Percentiles rank a stretch among this genome's conserved stretches.
phyloP scores from a whole-genome alignment of 2,797 vertebrate species.

The Fundulus diaphanus region DNA sequence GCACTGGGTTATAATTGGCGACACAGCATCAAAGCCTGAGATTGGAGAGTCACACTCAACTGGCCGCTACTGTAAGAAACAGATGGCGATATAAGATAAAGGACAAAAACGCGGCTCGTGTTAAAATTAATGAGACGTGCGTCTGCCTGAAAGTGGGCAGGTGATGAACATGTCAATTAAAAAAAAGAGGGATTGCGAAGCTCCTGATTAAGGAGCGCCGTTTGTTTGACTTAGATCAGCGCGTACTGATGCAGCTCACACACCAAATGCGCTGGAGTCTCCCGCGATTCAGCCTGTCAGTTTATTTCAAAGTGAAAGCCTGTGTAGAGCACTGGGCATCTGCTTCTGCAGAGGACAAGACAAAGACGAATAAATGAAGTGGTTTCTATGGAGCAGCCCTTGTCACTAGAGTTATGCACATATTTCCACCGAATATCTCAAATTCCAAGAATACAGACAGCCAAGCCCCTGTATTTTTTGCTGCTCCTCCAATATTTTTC shows the following conservation, averaged over 20 bases:
- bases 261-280: slow-evolving; percentile 14
- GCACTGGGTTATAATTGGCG: slow-evolving; percentile 39
- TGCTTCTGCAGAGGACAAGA: slow-evolving; percentile 20
- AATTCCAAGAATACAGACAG: slow-evolving; percentile 11
- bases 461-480: slow-evolving; percentile 15
- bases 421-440: slow-evolving; percentile 2
- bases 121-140: slow-evolving; percentile 30
- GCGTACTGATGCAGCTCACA: slow-evolving; percentile 50
- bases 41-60: slow-evolving; percentile 30
- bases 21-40: slow-evolving; percentile 29
- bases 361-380: slow-evolving; percentile 21
- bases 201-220: slow-evolving; percentile 14
- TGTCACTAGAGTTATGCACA: slow-evolving; percentile 22
- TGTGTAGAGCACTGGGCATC: slow-evolving; percentile 23
- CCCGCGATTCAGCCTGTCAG: slow-evolving; percentile 30
- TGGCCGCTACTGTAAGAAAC: slow-evolving; percentile 18
- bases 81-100: slow-evolving; percentile 16
- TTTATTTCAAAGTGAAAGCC: slow-evolving; percentile 32
- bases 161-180: slow-evolving; percentile 46
- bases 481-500: slow-evolving; percentile 35
- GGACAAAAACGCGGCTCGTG: slow-evolving; percentile 30
- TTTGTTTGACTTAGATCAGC: slow-evolving; percentile 34
- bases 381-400: neutral
- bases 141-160: slow-evolving; percentile 20
- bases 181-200: slow-evolving; percentile 27